Percentiles rank a stretch among this genome's conserved stretches.
phyloP scores from a whole-genome alignment of 2,888 invertebrate species.

The Stenotaenia linearis region DNA sequence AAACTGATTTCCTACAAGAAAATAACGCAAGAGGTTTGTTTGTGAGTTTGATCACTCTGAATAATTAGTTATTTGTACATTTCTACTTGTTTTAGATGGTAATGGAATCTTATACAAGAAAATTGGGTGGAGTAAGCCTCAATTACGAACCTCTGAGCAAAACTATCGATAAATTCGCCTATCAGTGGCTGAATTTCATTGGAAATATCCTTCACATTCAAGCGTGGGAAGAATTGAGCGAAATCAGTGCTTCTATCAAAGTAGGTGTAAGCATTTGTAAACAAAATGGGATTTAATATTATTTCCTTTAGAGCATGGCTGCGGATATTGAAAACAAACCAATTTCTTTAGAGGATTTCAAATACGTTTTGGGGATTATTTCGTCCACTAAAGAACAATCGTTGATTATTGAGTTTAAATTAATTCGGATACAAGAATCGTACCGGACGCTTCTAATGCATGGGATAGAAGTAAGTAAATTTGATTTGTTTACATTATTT shows the following conservation, averaged over 20 bases:
- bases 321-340: slow-evolving; percentile 68
- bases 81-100: neutral
- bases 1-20: slow-evolving; percentile 77
- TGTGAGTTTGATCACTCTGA: neutral
- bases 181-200: slow-evolving; percentile 70
- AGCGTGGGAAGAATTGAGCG: slow-evolving; percentile 42
- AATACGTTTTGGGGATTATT: slow-evolving; percentile 77
- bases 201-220: slow-evolving; percentile 57
- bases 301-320: slow-evolving; percentile 52
- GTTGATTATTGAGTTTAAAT: slow-evolving; percentile 69
- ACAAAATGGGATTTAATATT: slow-evolving; percentile 28
- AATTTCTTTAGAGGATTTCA: slow-evolving; percentile 71
- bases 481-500: too few relatives aligned
- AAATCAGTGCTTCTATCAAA: slow-evolving; percentile 63
- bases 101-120: neutral
- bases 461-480: slow-evolving; percentile 56
- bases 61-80: neutral
- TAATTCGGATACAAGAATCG: slow-evolving; percentile 65
- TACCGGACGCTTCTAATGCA: slow-evolving; percentile 70
- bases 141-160: slow-evolving; percentile 54
- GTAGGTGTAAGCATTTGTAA: slow-evolving; percentile 51
- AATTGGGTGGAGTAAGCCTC: slow-evolving; percentile 22
- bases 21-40: slow-evolving; percentile 61
- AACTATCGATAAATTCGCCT: slow-evolving; percentile 65
- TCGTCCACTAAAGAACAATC: slow-evolving; percentile 66